These are phyloP conservation scores for Enteromius argenteus DNA, from an alignment of 2,797 vertebrate genomes.

Conservation along the genomic window DNA sequence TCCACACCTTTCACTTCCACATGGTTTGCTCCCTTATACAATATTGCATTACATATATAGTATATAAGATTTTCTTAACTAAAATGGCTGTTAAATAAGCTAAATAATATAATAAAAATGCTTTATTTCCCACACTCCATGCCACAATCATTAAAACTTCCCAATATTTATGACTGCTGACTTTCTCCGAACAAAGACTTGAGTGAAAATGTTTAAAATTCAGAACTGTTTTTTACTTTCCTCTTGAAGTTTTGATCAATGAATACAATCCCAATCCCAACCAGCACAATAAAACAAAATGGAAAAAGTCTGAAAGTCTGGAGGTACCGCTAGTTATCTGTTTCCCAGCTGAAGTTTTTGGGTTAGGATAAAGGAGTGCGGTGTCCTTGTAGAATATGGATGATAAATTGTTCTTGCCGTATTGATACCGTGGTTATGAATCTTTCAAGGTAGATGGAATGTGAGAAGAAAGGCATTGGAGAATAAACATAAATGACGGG, in stretches of 20 bases:
- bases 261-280: constrained; percentile 46
- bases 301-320: constrained; percentile 45
- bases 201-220: constrained; percentile 1
- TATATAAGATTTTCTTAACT: not conserved
- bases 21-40: constrained; percentile 25
- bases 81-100: not conserved
- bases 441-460: constrained; percentile 63
- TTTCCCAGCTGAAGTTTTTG: constrained; percentile 68
- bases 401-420: constrained; percentile 64
- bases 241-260: constrained; percentile 57
- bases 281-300: constrained; percentile 44
- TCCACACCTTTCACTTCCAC: constrained; percentile 19
- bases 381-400: constrained; percentile 66
- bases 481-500: constrained; percentile 49
- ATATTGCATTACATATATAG: not conserved
- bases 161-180: not conserved
- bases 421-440: constrained; percentile 65
- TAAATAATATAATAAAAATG: not conserved
- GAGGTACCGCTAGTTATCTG: constrained; percentile 60
- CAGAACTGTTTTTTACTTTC: constrained; percentile 36
- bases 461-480: constrained; percentile 36
- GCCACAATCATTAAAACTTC: not conserved
- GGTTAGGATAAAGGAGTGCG: constrained; percentile 66
- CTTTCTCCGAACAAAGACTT: constrained; percentile 28
- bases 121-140: not conserved